These are phyloP conservation scores for Platysternon megacephalum DNA, from an alignment of 2,113 vertebrate species.

Conservation along the genomic window DNA sequence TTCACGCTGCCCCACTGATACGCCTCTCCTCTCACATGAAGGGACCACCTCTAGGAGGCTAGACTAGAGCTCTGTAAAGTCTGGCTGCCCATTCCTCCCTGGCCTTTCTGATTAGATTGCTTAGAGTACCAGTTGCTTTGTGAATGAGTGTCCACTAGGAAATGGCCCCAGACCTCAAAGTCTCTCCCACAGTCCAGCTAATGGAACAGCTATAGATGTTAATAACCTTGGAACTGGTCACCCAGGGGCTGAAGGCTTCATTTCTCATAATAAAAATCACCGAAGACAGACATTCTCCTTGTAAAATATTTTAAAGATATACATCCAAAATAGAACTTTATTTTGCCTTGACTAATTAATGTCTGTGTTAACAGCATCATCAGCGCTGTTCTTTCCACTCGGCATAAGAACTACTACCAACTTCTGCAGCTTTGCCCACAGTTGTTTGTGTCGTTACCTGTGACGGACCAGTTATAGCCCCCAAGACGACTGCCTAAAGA, in stretches of 20 bases:
- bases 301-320: fast-evolving
- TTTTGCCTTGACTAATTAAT: neutral
- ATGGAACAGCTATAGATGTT: neutral
- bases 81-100: neutral
- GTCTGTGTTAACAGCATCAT: neutral
- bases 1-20: neutral
- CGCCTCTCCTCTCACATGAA: fast-evolving
- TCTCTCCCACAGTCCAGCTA: neutral
- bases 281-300: neutral
- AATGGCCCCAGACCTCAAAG: fast-evolving
- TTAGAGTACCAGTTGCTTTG: fast-evolving
- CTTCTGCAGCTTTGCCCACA: neutral
- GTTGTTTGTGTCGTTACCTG: neutral
- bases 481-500: neutral
- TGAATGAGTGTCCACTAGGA: neutral
- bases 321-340: neutral
- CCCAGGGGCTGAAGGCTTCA: neutral
- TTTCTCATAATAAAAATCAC: fast-evolving
- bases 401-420: neutral
- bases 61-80: neutral
- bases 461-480: neutral
- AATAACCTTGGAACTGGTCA: fast-evolving
- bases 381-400: neutral
- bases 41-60: neutral
- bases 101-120: neutral